phyloP scores from a whole-genome alignment of 2,888 invertebrate species.

The Diabrotica balteata region DNA sequence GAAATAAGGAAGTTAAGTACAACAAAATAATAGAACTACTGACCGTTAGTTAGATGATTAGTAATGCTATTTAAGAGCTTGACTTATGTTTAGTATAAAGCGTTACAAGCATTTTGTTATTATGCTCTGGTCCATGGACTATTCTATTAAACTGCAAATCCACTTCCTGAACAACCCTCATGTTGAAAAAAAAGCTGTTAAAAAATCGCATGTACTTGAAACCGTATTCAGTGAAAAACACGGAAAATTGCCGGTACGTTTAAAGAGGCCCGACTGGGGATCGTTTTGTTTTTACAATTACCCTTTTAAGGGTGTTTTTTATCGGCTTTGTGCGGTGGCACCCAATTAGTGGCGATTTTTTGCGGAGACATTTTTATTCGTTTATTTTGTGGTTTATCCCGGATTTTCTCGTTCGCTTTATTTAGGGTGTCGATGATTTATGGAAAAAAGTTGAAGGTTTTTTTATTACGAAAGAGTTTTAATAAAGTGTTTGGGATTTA shows the following conservation, averaged over 20 bases:
- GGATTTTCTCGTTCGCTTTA: conserved; percentile 15
- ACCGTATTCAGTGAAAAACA: conserved; percentile 34
- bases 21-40: no score
- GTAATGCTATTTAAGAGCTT: no score
- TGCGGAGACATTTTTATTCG: conserved; percentile 34
- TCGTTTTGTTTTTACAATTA: conserved; percentile 43
- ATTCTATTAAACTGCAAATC: conserved; percentile 4
- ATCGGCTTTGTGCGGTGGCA: conserved; percentile 47
- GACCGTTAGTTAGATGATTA: no score
- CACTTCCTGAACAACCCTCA: conserved; percentile 21
- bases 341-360: conserved; percentile 45
- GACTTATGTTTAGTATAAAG: no score
- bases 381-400: conserved; percentile 31
- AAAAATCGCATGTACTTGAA: conserved; percentile 11
- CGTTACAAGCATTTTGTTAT: conserved; percentile 6
- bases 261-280: conserved; percentile 1
- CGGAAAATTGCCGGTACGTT: conserved; percentile 22
- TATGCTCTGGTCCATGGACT: conserved; percentile 8
- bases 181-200: conserved; percentile 1
- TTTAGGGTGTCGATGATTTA: conserved; percentile 17
- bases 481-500: conserved; percentile 3
- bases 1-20: no score
- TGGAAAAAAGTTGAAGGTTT: conserved; percentile 1
- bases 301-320: conserved; percentile 47
- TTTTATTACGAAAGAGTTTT: conserved; percentile 5